phyloP scores from a whole-genome alignment of 2,113 vertebrate genomes.

The Macrotis lagotis region DNA sequence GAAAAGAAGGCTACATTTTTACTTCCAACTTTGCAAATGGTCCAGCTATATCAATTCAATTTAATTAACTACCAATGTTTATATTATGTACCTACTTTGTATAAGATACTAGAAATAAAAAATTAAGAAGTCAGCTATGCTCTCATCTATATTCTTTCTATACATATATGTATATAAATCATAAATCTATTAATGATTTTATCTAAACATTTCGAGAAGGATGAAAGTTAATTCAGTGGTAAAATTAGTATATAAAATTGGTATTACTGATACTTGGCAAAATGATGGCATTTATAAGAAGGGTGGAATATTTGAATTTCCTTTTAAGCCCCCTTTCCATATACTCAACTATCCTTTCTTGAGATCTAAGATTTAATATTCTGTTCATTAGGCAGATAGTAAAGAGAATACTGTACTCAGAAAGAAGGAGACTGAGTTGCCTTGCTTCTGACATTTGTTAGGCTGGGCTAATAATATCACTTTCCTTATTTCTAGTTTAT shows the following conservation, averaged over 20 bases:
- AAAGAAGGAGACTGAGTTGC: background rate
- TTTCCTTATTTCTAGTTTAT: background rate
- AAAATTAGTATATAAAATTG: constrained; percentile 72
- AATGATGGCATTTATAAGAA: constrained; percentile 8
- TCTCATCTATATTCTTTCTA: background rate
- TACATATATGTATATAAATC: too few species aligned
- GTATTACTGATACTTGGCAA: constrained; percentile 65
- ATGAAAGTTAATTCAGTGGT: constrained; percentile 76
- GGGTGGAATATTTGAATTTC: constrained; percentile 50
- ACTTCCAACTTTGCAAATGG: background rate
- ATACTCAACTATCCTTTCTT: background rate
- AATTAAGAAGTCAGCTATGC: background rate
- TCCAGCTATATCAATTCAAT: background rate
- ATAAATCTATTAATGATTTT: constrained; percentile 66
- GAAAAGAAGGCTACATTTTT: background rate
- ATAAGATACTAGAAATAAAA: background rate
- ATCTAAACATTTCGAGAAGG: constrained; percentile 70
- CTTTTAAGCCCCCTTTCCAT: constrained; percentile 44
- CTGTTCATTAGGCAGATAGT: background rate
- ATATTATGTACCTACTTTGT: background rate
- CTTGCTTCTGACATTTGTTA: background rate
- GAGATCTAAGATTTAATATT: background rate
- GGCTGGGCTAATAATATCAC: background rate
- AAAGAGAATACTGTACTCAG: background rate
- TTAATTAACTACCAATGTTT: background rate